Evolutionary conservation across 2,888 invertebrate genomes (phyloP).

Genomic region (Creontiades dilutus): DNA sequence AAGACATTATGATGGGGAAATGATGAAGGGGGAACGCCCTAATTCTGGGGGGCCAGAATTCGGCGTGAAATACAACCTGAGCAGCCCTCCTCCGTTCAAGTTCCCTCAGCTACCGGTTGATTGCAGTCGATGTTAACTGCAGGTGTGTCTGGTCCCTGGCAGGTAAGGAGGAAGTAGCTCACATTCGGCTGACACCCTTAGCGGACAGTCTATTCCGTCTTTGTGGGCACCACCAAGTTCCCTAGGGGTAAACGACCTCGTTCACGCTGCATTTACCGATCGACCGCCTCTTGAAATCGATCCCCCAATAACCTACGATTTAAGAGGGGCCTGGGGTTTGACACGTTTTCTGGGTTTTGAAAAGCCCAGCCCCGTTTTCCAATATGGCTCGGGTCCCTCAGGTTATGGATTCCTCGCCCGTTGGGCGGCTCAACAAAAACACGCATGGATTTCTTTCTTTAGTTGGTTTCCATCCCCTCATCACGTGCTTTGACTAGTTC

Average conservation of each 20-base stretch:
- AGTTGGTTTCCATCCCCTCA: too few species aligned
- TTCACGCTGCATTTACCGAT: slow-evolving; percentile 27
- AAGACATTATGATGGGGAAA: too few species aligned
- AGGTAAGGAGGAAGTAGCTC: slow-evolving; percentile 35
- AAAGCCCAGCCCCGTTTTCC: background rate
- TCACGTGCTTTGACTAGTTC: too few species aligned
- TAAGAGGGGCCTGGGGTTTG: background rate
- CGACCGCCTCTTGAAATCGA: slow-evolving; percentile 27
- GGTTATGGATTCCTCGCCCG: background rate
- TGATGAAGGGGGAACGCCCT: background rate
- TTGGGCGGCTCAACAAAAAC: background rate
- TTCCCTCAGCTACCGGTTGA: background rate
- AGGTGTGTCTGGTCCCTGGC: background rate
- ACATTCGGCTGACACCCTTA: background rate
- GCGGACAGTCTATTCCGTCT: background rate
- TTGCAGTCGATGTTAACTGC: slow-evolving; percentile 37
- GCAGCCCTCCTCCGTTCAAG: background rate
- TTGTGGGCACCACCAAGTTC: slow-evolving; percentile 3
- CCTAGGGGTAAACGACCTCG: slow-evolving; percentile 26
- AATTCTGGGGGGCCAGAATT: background rate
- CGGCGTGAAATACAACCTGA: background rate
- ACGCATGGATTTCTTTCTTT: too few species aligned
- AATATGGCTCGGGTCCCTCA: background rate
- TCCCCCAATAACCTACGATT: slow-evolving; percentile 15
- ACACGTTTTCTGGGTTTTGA: slow-evolving; percentile 1